These are phyloP conservation scores for Diglossa brunneiventris DNA, from an alignment of 2,113 vertebrate species.

Conservation along the genomic window DNA sequence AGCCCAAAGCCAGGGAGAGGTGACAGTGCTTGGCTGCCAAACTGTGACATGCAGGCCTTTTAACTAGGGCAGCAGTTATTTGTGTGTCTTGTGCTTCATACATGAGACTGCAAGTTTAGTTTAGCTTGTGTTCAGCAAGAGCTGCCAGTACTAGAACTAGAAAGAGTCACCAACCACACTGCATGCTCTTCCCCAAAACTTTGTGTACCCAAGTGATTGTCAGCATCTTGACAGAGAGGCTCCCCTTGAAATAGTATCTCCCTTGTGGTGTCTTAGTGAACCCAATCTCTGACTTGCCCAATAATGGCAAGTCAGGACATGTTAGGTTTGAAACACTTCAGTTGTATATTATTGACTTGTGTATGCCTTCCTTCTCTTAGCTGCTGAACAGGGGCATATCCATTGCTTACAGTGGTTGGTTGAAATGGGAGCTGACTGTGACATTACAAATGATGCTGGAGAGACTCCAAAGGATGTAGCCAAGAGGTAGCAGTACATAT, in stretches of 20 bases:
- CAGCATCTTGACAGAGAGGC: neutral
- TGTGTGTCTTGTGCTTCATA: neutral
- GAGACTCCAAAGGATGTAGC: constrained; percentile 79
- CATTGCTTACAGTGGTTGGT: constrained; percentile 80
- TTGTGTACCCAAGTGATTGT: neutral
- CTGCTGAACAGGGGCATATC: constrained; percentile 76
- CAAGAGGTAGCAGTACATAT: constrained; percentile 71
- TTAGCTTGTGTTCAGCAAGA: neutral
- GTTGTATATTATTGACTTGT: neutral
- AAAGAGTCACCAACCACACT: neutral
- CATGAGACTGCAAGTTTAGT: neutral
- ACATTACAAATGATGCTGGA: constrained; percentile 74
- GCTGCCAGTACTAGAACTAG: neutral
- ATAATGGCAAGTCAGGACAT: neutral
- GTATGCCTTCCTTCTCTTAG: constrained; percentile 49
- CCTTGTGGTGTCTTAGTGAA: neutral
- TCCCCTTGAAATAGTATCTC: neutral
- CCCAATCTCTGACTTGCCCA: neutral
- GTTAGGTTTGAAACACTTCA: neutral
- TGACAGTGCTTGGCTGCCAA: neutral
- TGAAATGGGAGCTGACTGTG: constrained; percentile 75
- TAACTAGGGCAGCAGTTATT: neutral
- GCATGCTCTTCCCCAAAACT: neutral
- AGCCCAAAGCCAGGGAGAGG: neutral
- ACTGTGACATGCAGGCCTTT: neutral